These are phyloP conservation scores for Grantiella picta DNA, from an alignment of 2,113 vertebrate species.

Conservation along the genomic window DNA sequence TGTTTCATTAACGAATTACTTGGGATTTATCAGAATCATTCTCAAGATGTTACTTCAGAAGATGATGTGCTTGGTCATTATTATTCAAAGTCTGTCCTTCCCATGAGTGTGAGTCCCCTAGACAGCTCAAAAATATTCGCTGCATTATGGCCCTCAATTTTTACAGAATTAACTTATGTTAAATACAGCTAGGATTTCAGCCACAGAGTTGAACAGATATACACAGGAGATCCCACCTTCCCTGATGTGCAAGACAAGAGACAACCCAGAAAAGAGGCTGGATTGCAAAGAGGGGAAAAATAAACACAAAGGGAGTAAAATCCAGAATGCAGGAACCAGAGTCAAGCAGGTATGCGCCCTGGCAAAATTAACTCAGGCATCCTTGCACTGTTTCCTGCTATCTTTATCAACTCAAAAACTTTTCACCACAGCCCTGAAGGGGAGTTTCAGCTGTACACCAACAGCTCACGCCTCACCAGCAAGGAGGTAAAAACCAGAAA, in stretches of 20 bases:
- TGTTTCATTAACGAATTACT: slow-evolving; percentile 30
- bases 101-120: background rate
- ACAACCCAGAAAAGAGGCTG: background rate
- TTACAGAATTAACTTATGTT: slow-evolving; percentile 7
- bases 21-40: slow-evolving; percentile 39
- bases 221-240: background rate
- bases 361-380: background rate
- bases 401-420: background rate
- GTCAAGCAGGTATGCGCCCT: background rate
- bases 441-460: background rate
- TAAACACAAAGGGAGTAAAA: background rate
- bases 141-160: slow-evolving; percentile 25
- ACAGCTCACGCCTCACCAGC: background rate
- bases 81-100: slow-evolving; percentile 48
- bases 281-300: background rate
- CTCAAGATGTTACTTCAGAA: slow-evolving; percentile 22
- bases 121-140: background rate
- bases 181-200: slow-evolving; percentile 17
- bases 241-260: background rate
- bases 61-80: background rate
- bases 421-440: background rate
- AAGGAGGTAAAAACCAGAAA: background rate
- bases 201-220: background rate
- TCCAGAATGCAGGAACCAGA: background rate
- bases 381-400: background rate